phyloP scores from a whole-genome alignment of 2,888 invertebrate species.

The Aphrophora alni region DNA sequence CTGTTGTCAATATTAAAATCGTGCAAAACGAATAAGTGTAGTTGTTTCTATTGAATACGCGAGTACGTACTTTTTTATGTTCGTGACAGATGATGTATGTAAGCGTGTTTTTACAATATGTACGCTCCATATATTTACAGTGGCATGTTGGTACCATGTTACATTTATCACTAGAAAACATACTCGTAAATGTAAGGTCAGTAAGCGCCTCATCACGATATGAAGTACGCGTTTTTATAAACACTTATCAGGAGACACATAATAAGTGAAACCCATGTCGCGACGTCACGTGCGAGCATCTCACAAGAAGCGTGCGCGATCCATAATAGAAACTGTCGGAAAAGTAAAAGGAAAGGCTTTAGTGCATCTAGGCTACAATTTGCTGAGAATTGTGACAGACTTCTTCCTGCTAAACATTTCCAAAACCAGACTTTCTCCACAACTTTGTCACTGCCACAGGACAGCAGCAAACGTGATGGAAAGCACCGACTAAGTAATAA shows the following conservation, averaged over 20 bases:
- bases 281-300: background rate
- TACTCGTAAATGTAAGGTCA: too few species aligned
- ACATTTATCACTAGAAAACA: too few species aligned
- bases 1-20: too few species aligned
- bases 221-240: background rate
- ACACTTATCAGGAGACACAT: background rate
- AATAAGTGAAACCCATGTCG: background rate
- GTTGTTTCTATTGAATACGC: too few species aligned
- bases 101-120: too few species aligned
- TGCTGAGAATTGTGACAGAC: background rate
- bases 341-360: background rate
- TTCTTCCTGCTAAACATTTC: slow-evolving; percentile 4
- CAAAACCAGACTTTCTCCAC: background rate
- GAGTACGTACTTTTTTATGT: too few species aligned
- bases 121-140: too few species aligned
- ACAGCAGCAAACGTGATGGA: background rate
- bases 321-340: background rate
- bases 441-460: background rate
- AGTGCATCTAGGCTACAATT: background rate
- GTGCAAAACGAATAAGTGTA: too few species aligned
- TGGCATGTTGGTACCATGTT: too few species aligned
- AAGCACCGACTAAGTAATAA: background rate
- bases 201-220: too few species aligned
- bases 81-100: too few species aligned
- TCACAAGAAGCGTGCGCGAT: slow-evolving; percentile 4